These are phyloP conservation scores for Trichogramma pretiosum DNA, from an alignment of 1,140 invertebrate species.

Conservation along the genomic window DNA sequence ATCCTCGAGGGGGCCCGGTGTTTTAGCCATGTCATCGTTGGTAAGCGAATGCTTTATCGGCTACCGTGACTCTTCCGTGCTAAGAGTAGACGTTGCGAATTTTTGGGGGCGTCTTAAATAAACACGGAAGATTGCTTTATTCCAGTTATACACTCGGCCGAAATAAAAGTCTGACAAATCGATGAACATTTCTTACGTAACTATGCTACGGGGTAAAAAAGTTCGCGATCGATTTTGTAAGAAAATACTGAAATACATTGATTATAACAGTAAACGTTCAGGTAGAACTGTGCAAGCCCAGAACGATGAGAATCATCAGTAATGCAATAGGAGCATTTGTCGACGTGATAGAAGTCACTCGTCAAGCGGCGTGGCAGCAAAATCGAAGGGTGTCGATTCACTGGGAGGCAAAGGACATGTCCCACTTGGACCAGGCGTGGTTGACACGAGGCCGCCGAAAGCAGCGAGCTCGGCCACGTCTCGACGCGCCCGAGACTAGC, in stretches of 20 bases:
- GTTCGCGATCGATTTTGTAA: no score
- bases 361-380: no score
- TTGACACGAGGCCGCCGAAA: constrained; percentile 38
- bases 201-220: no score
- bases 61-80: not conserved
- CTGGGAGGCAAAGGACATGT: no score
- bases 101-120: constrained; percentile 20
- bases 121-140: constrained; percentile 25
- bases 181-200: no score
- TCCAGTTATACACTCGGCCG: no score
- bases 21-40: no score
- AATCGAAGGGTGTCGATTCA: constrained; percentile 29
- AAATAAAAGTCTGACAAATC: no score
- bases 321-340: constrained; percentile 2
- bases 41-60: no score
- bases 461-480: constrained; percentile 36
- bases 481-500: constrained; percentile 30
- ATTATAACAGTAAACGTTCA: not conserved
- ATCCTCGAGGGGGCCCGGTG: no score
- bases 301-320: not conserved
- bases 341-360: constrained; percentile 15
- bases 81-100: constrained; percentile 14
- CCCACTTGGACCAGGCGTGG: no score
- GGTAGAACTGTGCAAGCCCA: not conserved
- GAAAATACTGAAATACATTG: not conserved